phyloP scores from a whole-genome alignment of 1,140 invertebrate genomes.

The Micrasema longulum region DNA sequence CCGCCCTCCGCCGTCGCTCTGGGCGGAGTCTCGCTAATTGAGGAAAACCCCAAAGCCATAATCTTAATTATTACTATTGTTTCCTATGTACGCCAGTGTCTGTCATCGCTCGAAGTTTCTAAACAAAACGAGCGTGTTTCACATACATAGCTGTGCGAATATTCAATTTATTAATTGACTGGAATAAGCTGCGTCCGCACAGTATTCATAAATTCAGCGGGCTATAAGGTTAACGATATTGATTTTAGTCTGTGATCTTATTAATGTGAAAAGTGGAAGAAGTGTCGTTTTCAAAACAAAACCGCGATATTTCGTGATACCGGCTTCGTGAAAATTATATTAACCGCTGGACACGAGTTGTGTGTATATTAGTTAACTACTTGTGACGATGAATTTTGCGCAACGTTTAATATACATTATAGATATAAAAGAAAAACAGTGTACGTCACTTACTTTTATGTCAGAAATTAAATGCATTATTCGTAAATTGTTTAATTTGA shows the following conservation, averaged over 20 bases:
- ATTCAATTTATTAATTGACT: too few relatives aligned
- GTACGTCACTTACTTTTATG: too few relatives aligned
- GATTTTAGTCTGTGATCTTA: conserved; percentile 16
- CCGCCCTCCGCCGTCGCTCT: conserved; percentile 15
- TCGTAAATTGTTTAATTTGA: too few relatives aligned
- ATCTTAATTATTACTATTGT: too few relatives aligned
- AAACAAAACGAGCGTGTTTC: too few relatives aligned
- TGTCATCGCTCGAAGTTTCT: too few relatives aligned
- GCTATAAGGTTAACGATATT: conserved; percentile 10
- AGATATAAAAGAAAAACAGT: conserved; percentile 12
- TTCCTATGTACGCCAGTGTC: too few relatives aligned
- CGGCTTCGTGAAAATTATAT: conserved; percentile 9
- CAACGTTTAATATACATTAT: conserved; percentile 24
- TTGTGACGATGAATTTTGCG: conserved; percentile 30
- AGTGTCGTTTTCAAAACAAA: background rate
- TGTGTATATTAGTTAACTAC: too few relatives aligned
- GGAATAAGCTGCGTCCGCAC: too few relatives aligned
- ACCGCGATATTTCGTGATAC: conserved; percentile 11
- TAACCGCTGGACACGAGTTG: conserved; percentile 10
- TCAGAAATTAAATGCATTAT: too few relatives aligned
- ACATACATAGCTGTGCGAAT: too few relatives aligned
- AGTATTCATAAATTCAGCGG: too few relatives aligned
- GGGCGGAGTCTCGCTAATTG: conserved; percentile 8
- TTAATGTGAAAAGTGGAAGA: background rate
- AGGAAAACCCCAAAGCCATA: conserved; percentile 3